phyloP scores from a whole-genome alignment of 2,888 invertebrate genomes.

The Empis stercorea region DNA sequence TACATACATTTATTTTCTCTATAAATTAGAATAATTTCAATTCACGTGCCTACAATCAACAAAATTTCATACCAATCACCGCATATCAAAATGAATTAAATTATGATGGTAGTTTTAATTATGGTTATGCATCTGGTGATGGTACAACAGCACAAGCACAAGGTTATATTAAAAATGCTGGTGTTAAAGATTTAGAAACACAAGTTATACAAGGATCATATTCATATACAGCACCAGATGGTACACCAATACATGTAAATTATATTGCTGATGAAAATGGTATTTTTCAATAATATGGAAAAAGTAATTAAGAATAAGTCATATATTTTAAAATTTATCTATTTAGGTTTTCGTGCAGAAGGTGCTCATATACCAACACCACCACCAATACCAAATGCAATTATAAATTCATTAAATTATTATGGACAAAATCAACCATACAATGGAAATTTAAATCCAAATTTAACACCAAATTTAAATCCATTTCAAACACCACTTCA shows the following conservation, averaged over 20 bases:
- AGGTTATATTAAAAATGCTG: slow-evolving; percentile 58
- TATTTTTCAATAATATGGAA: slow-evolving; percentile 12
- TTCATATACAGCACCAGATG: slow-evolving; percentile 62
- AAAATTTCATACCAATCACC: slow-evolving; percentile 35
- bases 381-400: slow-evolving; percentile 29
- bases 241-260: slow-evolving; percentile 52
- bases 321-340: background rate
- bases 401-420: slow-evolving; percentile 28
- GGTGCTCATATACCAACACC: slow-evolving; percentile 34
- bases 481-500: slow-evolving; percentile 31
- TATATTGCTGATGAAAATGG: slow-evolving; percentile 70
- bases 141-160: slow-evolving; percentile 67
- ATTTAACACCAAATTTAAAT: slow-evolving; percentile 23
- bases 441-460: slow-evolving; percentile 14
- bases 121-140: slow-evolving; percentile 61
- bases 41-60: slow-evolving; percentile 19
- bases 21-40: slow-evolving; percentile 8
- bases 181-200: slow-evolving; percentile 53
- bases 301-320: background rate
- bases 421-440: slow-evolving; percentile 25
- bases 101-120: slow-evolving; percentile 34
- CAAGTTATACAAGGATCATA: slow-evolving; percentile 65
- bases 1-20: too few relatives aligned
- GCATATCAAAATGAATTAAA: slow-evolving; percentile 35
- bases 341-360: slow-evolving; percentile 31